These are phyloP conservation scores for Bubalus kerabau DNA, from an alignment of 2,113 vertebrate genomes.

Conservation along the genomic window DNA sequence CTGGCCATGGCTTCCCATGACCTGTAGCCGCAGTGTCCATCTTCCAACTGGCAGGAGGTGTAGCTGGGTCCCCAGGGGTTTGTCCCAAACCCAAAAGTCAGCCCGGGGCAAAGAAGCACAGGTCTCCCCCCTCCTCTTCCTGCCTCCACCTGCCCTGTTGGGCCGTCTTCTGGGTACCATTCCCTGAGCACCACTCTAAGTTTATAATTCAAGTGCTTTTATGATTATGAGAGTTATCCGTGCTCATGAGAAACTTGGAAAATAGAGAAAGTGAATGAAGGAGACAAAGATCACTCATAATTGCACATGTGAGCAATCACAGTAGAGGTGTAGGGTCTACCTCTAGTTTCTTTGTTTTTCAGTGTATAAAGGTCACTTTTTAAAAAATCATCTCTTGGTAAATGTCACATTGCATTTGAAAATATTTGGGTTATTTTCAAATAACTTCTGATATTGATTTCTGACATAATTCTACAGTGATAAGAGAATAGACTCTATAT, in stretches of 20 bases:
- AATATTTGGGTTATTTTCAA: background rate
- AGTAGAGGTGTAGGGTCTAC: background rate
- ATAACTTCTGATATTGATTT: background rate
- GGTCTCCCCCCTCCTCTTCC: too few species aligned
- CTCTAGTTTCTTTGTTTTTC: background rate
- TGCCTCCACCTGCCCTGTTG: accelerated
- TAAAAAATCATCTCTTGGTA: background rate
- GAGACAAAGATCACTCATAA: background rate
- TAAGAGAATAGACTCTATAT: background rate
- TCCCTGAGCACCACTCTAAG: accelerated
- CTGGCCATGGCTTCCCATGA: accelerated
- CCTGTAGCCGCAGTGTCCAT: accelerated
- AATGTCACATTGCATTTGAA: background rate
- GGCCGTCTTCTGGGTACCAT: background rate
- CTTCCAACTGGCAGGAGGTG: background rate
- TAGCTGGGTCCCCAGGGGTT: too few species aligned
- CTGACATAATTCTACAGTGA: background rate
- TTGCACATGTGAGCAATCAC: background rate
- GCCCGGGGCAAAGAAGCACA: background rate
- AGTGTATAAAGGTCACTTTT: background rate
- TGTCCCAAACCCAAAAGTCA: background rate
- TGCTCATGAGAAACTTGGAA: background rate
- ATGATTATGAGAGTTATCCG: background rate
- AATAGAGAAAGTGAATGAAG: background rate
- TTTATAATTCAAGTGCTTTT: background rate